Evolutionary conservation across 1,140 invertebrate species (phyloP), one percentile per base, ranked within the genome.

Genomic region (Eulimnadia texana): DNA sequence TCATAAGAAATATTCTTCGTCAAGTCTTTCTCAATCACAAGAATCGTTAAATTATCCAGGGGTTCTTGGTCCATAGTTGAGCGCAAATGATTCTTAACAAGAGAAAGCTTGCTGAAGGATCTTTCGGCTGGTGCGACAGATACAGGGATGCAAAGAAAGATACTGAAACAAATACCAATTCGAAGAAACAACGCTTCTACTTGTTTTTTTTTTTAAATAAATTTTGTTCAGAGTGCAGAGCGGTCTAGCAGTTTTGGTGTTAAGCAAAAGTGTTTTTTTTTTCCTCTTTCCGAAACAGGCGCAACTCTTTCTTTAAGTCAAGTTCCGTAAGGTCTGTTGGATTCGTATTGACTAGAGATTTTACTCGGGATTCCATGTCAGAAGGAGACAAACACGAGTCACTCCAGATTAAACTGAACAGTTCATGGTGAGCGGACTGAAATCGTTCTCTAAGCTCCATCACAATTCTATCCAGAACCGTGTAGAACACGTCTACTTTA

Each of bases 21-120:
- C 33, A 42, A 42, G 6, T 42, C 33, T 6, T 42, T 6, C n/a
- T 56, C 54, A 56, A 56, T 24, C 20, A 24, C 20, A 22, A 56
- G 25, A 56, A 56, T 22, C 54, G 25, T 19, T 22, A 56, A 56
- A 56, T 56, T n/a, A 56, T 56, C 25, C 29, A 56, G 54, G 20
- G 19, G 54, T 56, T 56, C 54, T 29, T 56, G 54, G 2, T 24
- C 54, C n/a, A 56, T 56, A 56, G 23, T 24, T n/a, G 54, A 56
- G 54, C 16, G 54, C 54, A 56, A 56, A 24, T 56, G 54, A 24
- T 56, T 56, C 25, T 56, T 56, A 22, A 56, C 54, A 24, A 42
- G 33, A 42, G 33, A 42, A 6, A 42, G 10, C 20, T 53, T 53
- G 52, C 52, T 53, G 52, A 53, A 53, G 19, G 52, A 1, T 53